Base-by-base conservation (phyloP, 1,140 invertebrate genomes). In the fruit fly (Drosophila melanogaster) region DNA sequence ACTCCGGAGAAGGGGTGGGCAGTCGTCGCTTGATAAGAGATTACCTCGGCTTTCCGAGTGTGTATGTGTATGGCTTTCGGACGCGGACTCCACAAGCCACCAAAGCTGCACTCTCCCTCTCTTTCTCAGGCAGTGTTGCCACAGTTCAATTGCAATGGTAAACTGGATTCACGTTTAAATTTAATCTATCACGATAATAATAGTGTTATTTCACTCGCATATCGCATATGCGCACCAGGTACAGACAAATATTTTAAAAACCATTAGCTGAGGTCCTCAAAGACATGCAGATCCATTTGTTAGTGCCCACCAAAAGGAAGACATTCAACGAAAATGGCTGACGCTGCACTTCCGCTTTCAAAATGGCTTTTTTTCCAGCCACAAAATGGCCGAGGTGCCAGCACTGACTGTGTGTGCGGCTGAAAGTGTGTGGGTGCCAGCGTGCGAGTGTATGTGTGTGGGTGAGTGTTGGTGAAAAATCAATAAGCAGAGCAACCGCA, bases 21-120 rank as follows among this genome's bases (percentile, higher is more conserved):
- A 49, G 43, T 62, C 43, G 57, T 55, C 51, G 64, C 64, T 73
- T 86, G 81, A 86, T 86, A 86, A 87, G 78, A 87, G 83, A 87
- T 86, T 87, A 86, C 75, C 74, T 65, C 58, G 62, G 58, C 41
- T 57, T 46, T 64, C 50, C 57, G 43, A 30, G 33, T 33, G 37
- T 65, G 55, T 15, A 15, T 46, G 51, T 40, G 61, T 76, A 47
- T 59, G 78, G 17, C 46, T 58, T 50, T 58, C n/a, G 49, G 46
- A 59, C 30, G 19, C n/a, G 49, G 46, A 59, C 30, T 15, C 53
- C 54, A 22, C 58, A 22, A 51, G 49, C 15, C 49, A 51, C 30
- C 49, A 51, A 47, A 59, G 38, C 60, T 54, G 14, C 26, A 12
- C 54, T 60, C 60, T 64, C 19, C 2, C 8, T 30, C 24, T 19